Evolutionary conservation across 2,797 vertebrate genomes (phyloP).

Genomic region (Chromis chromis): DNA sequence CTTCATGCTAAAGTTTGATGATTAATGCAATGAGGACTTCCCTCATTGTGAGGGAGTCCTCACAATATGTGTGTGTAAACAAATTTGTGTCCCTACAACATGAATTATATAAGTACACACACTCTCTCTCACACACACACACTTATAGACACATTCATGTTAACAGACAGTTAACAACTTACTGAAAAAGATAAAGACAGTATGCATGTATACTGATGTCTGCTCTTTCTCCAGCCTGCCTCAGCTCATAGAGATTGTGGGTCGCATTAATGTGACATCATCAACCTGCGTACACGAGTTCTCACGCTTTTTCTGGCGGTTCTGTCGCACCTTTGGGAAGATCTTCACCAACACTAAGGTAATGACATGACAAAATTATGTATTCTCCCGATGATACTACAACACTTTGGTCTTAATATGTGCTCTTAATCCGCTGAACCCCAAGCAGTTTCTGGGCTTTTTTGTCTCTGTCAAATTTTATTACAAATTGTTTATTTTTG

Average conservation of each 20-base stretch:
- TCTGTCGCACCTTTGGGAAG: slow-evolving; percentile 98
- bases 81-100: neutral
- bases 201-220: neutral
- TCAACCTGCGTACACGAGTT: slow-evolving; percentile 98
- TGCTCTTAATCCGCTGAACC: neutral
- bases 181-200: too few relatives aligned
- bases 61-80: neutral
- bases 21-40: neutral
- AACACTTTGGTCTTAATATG: neutral
- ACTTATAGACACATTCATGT: neutral
- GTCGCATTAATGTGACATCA: slow-evolving; percentile 95
- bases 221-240: slow-evolving; percentile 86
- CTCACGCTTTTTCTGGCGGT: slow-evolving; percentile 98
- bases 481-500: too few relatives aligned
- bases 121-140: neutral
- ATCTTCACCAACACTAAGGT: slow-evolving; percentile 96
- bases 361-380: neutral
- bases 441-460: too few relatives aligned
- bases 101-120: neutral
- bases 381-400: neutral
- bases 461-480: too few relatives aligned
- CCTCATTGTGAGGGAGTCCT: neutral
- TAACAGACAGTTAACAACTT: too few relatives aligned
- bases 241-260: slow-evolving; percentile 96
- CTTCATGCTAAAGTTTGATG: neutral